Percentiles rank a stretch among this genome's conserved stretches.
Conservation (phyloP, 2,797 vertebrate genomes). For the Champsocephalus gunnari region DNA sequence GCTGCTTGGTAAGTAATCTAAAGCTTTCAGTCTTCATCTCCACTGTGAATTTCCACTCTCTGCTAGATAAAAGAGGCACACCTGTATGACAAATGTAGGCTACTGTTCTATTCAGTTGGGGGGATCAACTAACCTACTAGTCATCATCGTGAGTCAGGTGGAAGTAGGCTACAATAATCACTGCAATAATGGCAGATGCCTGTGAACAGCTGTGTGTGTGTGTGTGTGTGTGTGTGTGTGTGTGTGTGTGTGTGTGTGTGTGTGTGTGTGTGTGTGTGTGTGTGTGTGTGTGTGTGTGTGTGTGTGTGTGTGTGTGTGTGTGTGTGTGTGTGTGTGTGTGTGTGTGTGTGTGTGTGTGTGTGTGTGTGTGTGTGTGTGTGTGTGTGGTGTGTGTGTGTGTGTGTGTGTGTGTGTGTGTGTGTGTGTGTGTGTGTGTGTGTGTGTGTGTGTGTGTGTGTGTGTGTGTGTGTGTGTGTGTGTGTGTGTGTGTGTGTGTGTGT, state of each 20-base stretch:
- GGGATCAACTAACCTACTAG: constrained; percentile 21
- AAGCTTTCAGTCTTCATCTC: background rate
- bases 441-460: background rate
- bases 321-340: constrained; percentile 31
- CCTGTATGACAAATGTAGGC: constrained; percentile 59
- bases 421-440: constrained; percentile 48
- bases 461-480: constrained; percentile 55
- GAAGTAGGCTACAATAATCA: constrained; percentile 60
- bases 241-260: constrained; percentile 30
- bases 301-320: constrained; percentile 29
- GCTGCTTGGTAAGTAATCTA: constrained; percentile 82
- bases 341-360: constrained; percentile 29
- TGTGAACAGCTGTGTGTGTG: constrained; percentile 58
- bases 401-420: constrained; percentile 49
- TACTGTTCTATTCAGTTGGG: constrained; percentile 10
- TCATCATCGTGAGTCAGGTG: constrained; percentile 64
- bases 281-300: no score
- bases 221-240: constrained; percentile 10
- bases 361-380: constrained; percentile 27
- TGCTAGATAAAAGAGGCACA: constrained; percentile 33
- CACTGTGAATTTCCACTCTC: background rate
- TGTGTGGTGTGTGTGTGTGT: constrained; percentile 14
- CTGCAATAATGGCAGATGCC: constrained; percentile 69
- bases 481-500: constrained; percentile 17
- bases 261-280: constrained; percentile 3